These are phyloP conservation scores for Chaetogeoica ovagalla DNA, from an alignment of 2,888 invertebrate species.

Conservation along the genomic window DNA sequence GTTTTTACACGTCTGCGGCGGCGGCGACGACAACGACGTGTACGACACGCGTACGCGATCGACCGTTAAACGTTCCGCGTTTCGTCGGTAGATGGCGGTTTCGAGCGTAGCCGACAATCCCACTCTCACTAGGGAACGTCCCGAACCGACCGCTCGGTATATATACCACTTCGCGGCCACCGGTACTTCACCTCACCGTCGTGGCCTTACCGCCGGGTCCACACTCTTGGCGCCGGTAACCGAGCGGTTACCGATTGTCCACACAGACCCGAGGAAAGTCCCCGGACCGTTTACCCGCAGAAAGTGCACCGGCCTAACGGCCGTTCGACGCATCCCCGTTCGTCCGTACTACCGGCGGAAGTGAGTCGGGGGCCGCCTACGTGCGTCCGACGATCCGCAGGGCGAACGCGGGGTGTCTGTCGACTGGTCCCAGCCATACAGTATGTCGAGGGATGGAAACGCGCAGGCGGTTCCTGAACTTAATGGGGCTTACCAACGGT, in stretches of 20 bases:
- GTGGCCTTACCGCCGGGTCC: constrained; percentile 33
- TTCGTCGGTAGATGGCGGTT: constrained; percentile 17
- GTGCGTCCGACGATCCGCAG: constrained; percentile 1
- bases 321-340: not conserved
- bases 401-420: not conserved
- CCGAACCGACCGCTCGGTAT: not conserved
- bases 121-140: constrained; percentile 12
- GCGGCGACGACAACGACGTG: too few relatives aligned
- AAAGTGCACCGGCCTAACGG: constrained; percentile 27
- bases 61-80: not conserved
- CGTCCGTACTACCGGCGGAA: not conserved
- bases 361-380: not conserved
- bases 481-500: constrained; percentile 40
- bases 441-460: constrained; percentile 26
- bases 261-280: constrained; percentile 31
- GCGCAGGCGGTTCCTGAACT: constrained; percentile 12
- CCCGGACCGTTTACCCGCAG: constrained; percentile 29
- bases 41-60: too few relatives aligned
- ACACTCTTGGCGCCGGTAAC: constrained; percentile 42
- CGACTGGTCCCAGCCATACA: constrained; percentile 29
- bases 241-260: constrained; percentile 47
- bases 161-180: not conserved
- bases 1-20: too few relatives aligned
- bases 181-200: not conserved
- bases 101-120: accelerated